Base-by-base conservation (phyloP, 2,113 vertebrate species). In the Percina caprodes region DNA sequence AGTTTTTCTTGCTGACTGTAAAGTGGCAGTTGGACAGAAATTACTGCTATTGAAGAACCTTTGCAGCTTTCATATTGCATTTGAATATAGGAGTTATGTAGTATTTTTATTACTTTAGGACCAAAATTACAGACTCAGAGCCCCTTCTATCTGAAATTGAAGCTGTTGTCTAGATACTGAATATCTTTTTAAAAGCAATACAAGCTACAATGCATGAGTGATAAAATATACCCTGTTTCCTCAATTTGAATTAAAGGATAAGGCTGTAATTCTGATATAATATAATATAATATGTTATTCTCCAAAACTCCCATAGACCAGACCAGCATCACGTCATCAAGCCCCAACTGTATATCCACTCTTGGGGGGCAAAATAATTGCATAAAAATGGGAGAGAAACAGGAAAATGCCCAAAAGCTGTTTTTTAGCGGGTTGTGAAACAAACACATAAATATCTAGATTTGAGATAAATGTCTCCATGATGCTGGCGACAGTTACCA, bases 1-100 rank as follows among this genome's bases (percentile, higher is more conserved):
- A 60, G 77, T 72, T 70, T 71, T 74, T 71, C 49, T 11, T 62
- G 26, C 45, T 63, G n/a, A 68, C 45, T 63, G 46, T 77, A 16
- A 42, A 68, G 39, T 51, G 66, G 59, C 69, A 46, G 14, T 52
- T 26, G 33, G 55, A 69, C 49, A n/a, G 0, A 80, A 16, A 58
- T 75, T 23, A 39, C 6, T 39, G 42, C 24, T 77, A 55, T 48
- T 69, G 21, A 10, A n/a, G 24, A 80, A 76, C 59, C 24, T 62
- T 26, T 6, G 11, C 39, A n/a, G 18, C 1, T 74, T 76, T 68
- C 11, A 71, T 39, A 55, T 72, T 72, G 24, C 23, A 54, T 74
- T 55, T 69, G 33, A 39, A 42, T 39, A 1, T 39, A 39, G 35
- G 7, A 8, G 35, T 39, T 39, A 39, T 39, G 35, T 39, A 2